Percentiles rank a stretch among this genome's conserved stretches.
Conservation (phyloP, 30 jellyfish, hydroid and myxozoan species). For the Chironex yamaguchii region DNA sequence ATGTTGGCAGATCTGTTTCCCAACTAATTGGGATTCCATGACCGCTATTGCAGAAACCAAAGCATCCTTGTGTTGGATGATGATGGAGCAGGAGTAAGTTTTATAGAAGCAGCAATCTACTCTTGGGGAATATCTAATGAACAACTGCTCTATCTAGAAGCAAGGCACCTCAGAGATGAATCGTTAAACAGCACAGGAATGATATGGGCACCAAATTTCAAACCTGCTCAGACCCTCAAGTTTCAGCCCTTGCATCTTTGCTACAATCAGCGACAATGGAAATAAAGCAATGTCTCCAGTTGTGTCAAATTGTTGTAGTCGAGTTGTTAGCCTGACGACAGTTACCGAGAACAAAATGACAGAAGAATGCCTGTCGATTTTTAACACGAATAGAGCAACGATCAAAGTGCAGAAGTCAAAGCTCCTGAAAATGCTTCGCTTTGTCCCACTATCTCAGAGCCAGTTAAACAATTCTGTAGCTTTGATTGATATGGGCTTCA, state of each 20-base stretch:
- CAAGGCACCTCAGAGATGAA: constrained; percentile 25
- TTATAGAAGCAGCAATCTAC: constrained; percentile 41
- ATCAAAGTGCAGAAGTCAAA: constrained; percentile 57
- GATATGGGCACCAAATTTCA: constrained; percentile 13
- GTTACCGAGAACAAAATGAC: constrained; percentile 58
- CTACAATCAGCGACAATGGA: constrained; percentile 56
- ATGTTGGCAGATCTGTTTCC: constrained; percentile 30
- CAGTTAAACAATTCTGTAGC: constrained; percentile 16
- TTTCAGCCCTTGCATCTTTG: constrained; percentile 26
- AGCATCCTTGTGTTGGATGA: constrained; percentile 26
- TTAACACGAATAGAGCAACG: constrained; percentile 50
- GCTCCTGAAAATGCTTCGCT: constrained; percentile 40
- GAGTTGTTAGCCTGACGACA: constrained; percentile 42
- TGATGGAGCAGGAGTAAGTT: constrained; percentile 11
- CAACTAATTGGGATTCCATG: constrained; percentile 34
- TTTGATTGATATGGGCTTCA: constrained; percentile 14
- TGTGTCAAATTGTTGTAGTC: constrained; percentile 52
- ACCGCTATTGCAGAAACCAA: constrained; percentile 35
- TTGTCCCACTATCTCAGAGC: constrained; percentile 26
- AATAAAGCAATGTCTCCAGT: constrained; percentile 55
- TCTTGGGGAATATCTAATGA: constrained; percentile 30
- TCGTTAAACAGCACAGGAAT: neutral
- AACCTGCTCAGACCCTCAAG: constrained; percentile 32
- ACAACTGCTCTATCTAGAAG: constrained; percentile 25
- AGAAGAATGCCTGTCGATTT: constrained; percentile 54